Evolutionary conservation across 1,140 invertebrate species (phyloP), one percentile per base, ranked within the genome.

Genomic region (Neelides sp.): DNA sequence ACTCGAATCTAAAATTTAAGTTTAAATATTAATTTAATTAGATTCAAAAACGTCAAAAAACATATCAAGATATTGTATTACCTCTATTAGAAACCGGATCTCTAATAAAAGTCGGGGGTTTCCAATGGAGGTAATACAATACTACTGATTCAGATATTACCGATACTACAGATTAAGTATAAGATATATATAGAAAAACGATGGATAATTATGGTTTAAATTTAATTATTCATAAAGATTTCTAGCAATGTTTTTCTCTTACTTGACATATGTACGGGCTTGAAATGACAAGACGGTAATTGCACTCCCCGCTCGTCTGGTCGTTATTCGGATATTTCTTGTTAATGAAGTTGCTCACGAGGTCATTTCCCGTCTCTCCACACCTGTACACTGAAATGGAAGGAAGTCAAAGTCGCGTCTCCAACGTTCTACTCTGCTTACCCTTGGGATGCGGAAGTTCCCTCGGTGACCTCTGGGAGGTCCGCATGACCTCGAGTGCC

Each of bases 281-380:
- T 7, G 48, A 50, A 2, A 61, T 34, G 13, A 57, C 35, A 1
- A 61, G 26, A 15, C 53, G 39, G 20, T 57, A 61, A 19, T 45
- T 45, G 20, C 59, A 61, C 4, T 55, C 59, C 10, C 32, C 41
- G 10, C 36, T 43, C 1, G 13, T 44, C 1, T 20, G 20, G 23
- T 61, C 59, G 35, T 61, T 48, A 8, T 54, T 53, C n/a, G 59
- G 59, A 22, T 61, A 61, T 12, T 57, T 52, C 28, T 34, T 40
- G 35, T 61, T 61, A 15, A 61, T 55, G 42, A 61, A 61, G 40
- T 61, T 61, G 13, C 55, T 47, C 5, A 61, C 59, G 1, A 57
- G 24, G 15, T 61, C 59, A 13, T 42, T 49, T 0, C 55, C 55
- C 4, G 53, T 27, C 20, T 61, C 55, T 23, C 52, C 59, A 40